Evolutionary conservation across 2,797 vertebrate species (phyloP), one percentile per base, ranked within the genome.

Genomic region (Ispidina lecontei): DNA sequence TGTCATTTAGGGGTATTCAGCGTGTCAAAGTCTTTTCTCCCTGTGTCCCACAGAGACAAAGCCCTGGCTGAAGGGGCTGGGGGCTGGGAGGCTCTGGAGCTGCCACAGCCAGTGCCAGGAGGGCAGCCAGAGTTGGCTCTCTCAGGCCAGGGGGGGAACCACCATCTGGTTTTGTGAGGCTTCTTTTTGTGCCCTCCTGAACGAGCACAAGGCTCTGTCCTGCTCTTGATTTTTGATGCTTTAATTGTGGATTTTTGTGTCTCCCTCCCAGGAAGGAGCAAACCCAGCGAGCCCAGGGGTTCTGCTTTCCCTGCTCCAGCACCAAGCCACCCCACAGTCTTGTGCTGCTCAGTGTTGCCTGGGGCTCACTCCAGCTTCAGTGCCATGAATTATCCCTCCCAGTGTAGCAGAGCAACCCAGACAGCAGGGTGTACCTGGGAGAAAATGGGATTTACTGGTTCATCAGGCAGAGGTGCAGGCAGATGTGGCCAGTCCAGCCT

Each of bases 341-440:
- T 35, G 58, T 39, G 26, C 52, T 47, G 43, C 10, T 9, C 6
- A 56, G 37, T 56, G 2, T 67, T 89, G 76, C 60, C 64, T 55
- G 16, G 25, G 35, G 55, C 28, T 78, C 0, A 0, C 14, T 82
- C 63, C 13, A 9, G 26, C 39, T 20, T 23, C 73, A 35, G 19
- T 26, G 23, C 69, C 31, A 21, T 59, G 16, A 72, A 51, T 67
- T 29, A 11, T 49, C 33, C 43, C 47, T 90, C 4, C 47, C 23
- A 0, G 20, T 23, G 60, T 46, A 12, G 68, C 35, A 8, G 35
- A 1, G 3, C 4, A 8, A 13, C 43, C 77, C 54, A 7, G 65
- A 33, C 31, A 35, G 2, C 1, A 0, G 25, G 10, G 5, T 17
- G 18, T 6, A 4, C 12, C 1, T 0, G 58, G 62, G 43, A 39